Evolutionary conservation across 2,113 vertebrate species (phyloP).

Genomic region (Cercopithecus mona): DNA sequence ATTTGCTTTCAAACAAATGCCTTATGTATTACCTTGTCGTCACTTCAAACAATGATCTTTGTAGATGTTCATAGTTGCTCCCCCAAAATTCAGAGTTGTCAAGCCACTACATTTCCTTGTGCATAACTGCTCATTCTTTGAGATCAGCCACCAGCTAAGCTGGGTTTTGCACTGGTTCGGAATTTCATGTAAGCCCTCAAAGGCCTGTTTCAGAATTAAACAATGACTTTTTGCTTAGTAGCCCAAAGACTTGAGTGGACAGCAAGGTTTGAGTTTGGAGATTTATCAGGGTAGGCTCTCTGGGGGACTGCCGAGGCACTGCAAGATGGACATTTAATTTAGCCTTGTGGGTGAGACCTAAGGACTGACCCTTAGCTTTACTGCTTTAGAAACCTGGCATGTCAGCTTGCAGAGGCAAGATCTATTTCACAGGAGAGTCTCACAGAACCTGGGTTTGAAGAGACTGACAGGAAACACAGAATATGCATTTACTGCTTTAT

Average conservation of each 20-base stretch:
- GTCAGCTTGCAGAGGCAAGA: not conserved
- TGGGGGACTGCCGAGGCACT: rapidly evolving
- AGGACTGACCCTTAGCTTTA: not conserved
- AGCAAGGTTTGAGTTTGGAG: not conserved
- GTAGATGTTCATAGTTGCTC: not conserved
- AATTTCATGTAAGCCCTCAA: not conserved
- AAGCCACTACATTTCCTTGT: not conserved
- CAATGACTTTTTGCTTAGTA: not conserved
- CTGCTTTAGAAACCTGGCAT: not conserved
- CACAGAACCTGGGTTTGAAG: not conserved
- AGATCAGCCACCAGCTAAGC: not conserved
- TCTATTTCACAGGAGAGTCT: not conserved
- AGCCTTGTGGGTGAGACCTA: not conserved
- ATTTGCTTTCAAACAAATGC: not conserved
- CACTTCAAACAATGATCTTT: not conserved
- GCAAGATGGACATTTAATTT: not conserved
- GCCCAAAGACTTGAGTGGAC: not conserved
- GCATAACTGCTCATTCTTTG: not conserved
- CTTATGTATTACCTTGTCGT: slow-evolving; percentile 2
- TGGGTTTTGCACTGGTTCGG: not conserved
- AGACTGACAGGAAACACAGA: not conserved
- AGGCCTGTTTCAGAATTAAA: not conserved
- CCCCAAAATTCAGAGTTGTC: too few species aligned
- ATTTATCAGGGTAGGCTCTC: not conserved
- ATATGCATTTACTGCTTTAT: not conserved